Conservation (phyloP, 2,888 invertebrate species). For the Agrochola lychnidis region DNA sequence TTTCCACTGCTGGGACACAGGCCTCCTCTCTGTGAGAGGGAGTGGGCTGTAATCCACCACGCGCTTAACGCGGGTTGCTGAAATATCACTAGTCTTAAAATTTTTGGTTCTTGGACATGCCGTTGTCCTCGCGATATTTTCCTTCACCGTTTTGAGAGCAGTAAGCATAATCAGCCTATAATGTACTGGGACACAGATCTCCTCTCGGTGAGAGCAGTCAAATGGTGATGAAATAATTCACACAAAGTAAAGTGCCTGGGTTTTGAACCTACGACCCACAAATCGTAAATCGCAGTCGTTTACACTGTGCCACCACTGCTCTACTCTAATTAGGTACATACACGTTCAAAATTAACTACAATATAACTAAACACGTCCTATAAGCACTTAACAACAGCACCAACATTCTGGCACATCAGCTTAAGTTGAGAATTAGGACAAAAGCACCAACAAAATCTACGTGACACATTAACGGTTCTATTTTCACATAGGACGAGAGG, state of each 20-base stretch:
- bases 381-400: constrained; percentile 11
- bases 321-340: neutral
- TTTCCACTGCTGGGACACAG: neutral
- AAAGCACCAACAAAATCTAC: constrained; percentile 57
- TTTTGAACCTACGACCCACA: neutral
- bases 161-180: no score
- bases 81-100: neutral
- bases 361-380: constrained; percentile 18
- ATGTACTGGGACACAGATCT: no score
- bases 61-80: no score
- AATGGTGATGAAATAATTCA: neutral
- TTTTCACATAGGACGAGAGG: constrained; percentile 67
- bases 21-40: neutral
- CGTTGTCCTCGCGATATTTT: neutral
- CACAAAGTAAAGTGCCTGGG: neutral
- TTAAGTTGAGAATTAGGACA: constrained; percentile 57
- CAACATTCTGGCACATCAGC: constrained; percentile 25
- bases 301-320: no score
- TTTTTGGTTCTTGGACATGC: neutral
- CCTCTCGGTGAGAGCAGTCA: no score
- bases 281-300: neutral
- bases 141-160: no score
- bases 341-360: neutral
- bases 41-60: neutral
- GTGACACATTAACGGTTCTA: constrained; percentile 67